Evolutionary conservation across 2,888 invertebrate genomes (phyloP).

Genomic region (Callimorpha dominula): DNA sequence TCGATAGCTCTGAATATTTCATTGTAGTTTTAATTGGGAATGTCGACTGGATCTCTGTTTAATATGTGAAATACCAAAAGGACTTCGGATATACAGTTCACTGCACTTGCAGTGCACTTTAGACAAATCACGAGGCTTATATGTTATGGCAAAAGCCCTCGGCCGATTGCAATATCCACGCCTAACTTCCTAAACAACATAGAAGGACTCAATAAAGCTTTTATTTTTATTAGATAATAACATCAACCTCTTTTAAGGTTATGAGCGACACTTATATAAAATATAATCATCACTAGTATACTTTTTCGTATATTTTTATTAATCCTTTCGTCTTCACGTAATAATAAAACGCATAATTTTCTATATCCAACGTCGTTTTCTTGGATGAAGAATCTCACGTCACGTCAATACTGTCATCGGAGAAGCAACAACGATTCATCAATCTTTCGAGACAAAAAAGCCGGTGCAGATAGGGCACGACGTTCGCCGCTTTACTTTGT

Average conservation of each 20-base stretch:
- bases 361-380: constrained; percentile 35
- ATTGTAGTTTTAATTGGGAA: not conserved
- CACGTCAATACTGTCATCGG: constrained; percentile 67
- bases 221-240: not conserved
- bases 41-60: too few species aligned
- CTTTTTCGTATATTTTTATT: not conserved
- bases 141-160: too few species aligned
- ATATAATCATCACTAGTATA: not conserved
- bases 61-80: too few species aligned
- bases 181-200: not conserved
- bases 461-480: constrained; percentile 72
- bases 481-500: constrained; percentile 66
- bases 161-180: too few species aligned
- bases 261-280: not conserved
- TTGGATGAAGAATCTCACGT: constrained; percentile 53
- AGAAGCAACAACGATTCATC: constrained; percentile 66
- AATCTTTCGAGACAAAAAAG: constrained; percentile 77
- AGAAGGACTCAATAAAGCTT: not conserved
- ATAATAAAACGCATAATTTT: constrained; percentile 33
- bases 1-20: not conserved
- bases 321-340: not conserved
- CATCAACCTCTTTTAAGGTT: not conserved
- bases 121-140: too few species aligned
- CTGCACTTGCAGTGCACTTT: too few species aligned
- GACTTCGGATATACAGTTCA: too few species aligned